Conservation (phyloP, 1,140 invertebrate species). For the Neodiprion lecontei region DNA sequence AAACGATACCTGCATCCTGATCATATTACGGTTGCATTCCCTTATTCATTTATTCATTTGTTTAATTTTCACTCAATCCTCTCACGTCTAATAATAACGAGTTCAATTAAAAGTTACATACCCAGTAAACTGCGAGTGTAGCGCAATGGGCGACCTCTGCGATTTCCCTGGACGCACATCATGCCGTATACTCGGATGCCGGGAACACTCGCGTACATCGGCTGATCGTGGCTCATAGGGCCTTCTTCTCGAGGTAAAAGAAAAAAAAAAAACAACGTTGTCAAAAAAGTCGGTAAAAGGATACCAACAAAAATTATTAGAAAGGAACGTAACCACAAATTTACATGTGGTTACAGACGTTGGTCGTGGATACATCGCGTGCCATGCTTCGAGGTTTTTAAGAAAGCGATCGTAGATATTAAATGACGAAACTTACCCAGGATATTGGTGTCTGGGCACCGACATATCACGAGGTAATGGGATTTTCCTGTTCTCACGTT, state of each 20-base stretch:
- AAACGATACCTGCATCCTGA: too few relatives aligned
- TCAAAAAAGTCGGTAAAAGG: conserved; percentile 7
- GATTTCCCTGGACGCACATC: conserved; percentile 80
- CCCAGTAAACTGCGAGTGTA: conserved; percentile 60
- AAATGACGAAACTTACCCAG: conserved; percentile 69
- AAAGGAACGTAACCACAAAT: conserved; percentile 2
- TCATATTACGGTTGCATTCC: too few relatives aligned
- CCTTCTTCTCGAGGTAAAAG: conserved; percentile 70
- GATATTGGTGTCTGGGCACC: conserved; percentile 83
- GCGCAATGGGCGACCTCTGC: conserved; percentile 58
- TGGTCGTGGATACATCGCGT: neutral
- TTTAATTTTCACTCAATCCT: too few relatives aligned
- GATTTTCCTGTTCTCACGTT: conserved; percentile 92
- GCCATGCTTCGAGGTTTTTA: neutral
- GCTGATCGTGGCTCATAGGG: conserved; percentile 92
- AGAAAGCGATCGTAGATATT: too few relatives aligned
- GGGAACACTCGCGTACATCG: conserved; percentile 90
- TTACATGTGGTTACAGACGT: neutral
- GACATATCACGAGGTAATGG: conserved; percentile 92
- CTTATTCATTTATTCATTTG: neutral
- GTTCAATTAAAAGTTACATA: conserved; percentile 28
- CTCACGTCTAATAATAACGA: neutral
- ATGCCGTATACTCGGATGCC: conserved; percentile 92
- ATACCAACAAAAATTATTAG: neutral
- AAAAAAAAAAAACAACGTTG: conserved; percentile 19